Percentiles rank a stretch among this genome's conserved stretches.
Evolutionary conservation across 1,140 invertebrate genomes (phyloP).

Genomic region (Drosophila nebulosa): DNA sequence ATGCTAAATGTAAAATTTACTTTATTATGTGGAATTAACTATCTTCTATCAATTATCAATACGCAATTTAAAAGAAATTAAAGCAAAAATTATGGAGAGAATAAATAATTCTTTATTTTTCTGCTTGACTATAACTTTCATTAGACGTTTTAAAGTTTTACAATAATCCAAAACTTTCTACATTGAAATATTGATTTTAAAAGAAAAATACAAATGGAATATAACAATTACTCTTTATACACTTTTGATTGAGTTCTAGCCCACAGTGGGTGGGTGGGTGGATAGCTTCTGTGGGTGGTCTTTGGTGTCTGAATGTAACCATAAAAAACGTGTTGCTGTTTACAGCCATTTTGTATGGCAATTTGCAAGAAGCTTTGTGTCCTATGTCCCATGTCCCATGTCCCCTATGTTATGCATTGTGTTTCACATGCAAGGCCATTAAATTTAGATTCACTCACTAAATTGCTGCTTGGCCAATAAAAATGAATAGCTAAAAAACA

Average conservation of each 20-base stretch:
- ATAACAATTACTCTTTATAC: neutral
- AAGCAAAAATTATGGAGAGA: too few relatives aligned
- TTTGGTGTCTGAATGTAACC: neutral
- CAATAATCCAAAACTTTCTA: too few relatives aligned
- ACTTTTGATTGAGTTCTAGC: neutral
- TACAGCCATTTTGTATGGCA: constrained; percentile 58
- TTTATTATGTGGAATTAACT: too few relatives aligned
- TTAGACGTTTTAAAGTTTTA: too few relatives aligned
- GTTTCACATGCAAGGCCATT: constrained; percentile 63
- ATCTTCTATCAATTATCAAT: too few relatives aligned
- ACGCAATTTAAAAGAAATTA: too few relatives aligned
- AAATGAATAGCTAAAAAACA: constrained; percentile 29
- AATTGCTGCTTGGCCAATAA: constrained; percentile 55
- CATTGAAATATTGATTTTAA: too few relatives aligned
- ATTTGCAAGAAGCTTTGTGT: constrained; percentile 35
- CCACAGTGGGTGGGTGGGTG: neutral
- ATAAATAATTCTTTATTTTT: too few relatives aligned
- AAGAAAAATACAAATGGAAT: too few relatives aligned
- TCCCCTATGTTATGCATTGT: constrained; percentile 30
- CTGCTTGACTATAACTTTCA: too few relatives aligned
- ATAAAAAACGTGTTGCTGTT: constrained; percentile 47
- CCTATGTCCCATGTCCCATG: neutral
- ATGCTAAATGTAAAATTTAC: too few relatives aligned
- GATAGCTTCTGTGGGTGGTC: neutral
- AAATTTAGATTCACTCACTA: constrained; percentile 52